Conservation (phyloP, 2,888 invertebrate species). For the Hartigia nigra region DNA sequence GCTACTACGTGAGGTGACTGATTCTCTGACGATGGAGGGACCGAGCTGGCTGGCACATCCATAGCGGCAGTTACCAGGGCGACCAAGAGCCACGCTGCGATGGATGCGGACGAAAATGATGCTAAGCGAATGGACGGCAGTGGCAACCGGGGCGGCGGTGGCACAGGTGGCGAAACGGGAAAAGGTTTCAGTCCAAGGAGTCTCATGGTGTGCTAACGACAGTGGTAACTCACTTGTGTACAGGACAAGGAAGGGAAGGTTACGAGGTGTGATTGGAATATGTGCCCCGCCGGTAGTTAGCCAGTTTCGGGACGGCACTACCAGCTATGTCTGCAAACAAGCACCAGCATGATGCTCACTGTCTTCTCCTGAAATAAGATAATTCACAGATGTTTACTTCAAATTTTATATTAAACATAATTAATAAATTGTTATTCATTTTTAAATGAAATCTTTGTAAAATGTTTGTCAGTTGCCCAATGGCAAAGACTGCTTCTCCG, state of each 20-base stretch:
- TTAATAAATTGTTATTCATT: background rate
- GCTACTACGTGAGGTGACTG: slow-evolving; percentile 49
- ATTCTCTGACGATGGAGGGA: slow-evolving; percentile 31
- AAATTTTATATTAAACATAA: background rate
- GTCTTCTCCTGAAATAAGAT: slow-evolving; percentile 46
- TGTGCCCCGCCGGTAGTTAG: slow-evolving; percentile 43
- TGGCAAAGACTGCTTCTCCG: background rate
- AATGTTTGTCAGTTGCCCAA: background rate
- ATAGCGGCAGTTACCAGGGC: slow-evolving; percentile 43
- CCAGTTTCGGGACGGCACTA: slow-evolving; percentile 52
- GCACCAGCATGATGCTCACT: slow-evolving; percentile 53
- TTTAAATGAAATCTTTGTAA: background rate
- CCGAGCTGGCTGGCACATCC: slow-evolving; percentile 39
- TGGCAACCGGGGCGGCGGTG: slow-evolving; percentile 48
- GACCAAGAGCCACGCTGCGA: slow-evolving; percentile 48
- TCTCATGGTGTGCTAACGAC: slow-evolving; percentile 53
- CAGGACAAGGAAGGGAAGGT: slow-evolving; percentile 40
- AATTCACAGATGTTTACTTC: background rate
- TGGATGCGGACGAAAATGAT: slow-evolving; percentile 21
- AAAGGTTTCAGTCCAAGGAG: slow-evolving; percentile 52
- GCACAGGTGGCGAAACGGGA: slow-evolving; percentile 41
- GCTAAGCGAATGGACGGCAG: slow-evolving; percentile 14
- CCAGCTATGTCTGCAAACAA: slow-evolving; percentile 47
- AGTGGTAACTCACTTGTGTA: slow-evolving; percentile 30
- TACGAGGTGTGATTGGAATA: slow-evolving; percentile 39